phyloP scores from a whole-genome alignment of 2,797 vertebrate species.

The Cetoscarus ocellatus region DNA sequence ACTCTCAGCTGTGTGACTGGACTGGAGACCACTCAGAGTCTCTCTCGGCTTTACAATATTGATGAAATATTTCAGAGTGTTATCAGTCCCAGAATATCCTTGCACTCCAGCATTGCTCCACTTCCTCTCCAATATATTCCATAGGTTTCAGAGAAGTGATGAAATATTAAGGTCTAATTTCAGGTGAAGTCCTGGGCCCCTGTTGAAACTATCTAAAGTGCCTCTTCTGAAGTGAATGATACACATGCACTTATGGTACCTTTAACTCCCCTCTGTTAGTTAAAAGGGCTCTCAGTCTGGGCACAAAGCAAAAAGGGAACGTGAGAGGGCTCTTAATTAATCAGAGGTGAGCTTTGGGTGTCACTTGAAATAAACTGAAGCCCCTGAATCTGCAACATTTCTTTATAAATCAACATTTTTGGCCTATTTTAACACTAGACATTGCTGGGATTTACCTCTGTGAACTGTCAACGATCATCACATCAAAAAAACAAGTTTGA shows the following conservation, averaged over 20 bases:
- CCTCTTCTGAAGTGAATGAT: neutral
- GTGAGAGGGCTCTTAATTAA: neutral
- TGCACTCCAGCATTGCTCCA: neutral
- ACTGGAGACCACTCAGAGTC: constrained; percentile 21
- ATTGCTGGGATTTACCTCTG: no score
- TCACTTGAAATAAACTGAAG: no score
- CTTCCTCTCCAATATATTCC: neutral
- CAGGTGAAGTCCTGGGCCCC: neutral
- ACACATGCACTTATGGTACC: no score
- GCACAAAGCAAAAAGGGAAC: neutral
- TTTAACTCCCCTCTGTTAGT: no score
- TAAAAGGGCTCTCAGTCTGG: neutral
- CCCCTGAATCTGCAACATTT: no score
- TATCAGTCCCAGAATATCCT: constrained; percentile 26
- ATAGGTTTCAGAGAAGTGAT: neutral
- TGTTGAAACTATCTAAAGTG: neutral
- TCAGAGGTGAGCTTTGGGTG: neutral
- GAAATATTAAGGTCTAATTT: constrained; percentile 31
- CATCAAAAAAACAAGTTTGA: no score
- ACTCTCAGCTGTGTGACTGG: neutral
- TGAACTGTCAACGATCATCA: no score
- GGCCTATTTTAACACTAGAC: no score
- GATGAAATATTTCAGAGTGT: constrained; percentile 27
- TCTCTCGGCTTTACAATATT: constrained; percentile 38
- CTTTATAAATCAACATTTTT: no score